Evolutionary conservation across 2,797 vertebrate genomes (phyloP), one percentile per base, ranked within the genome.

Genomic region (Galago senegalensis): DNA sequence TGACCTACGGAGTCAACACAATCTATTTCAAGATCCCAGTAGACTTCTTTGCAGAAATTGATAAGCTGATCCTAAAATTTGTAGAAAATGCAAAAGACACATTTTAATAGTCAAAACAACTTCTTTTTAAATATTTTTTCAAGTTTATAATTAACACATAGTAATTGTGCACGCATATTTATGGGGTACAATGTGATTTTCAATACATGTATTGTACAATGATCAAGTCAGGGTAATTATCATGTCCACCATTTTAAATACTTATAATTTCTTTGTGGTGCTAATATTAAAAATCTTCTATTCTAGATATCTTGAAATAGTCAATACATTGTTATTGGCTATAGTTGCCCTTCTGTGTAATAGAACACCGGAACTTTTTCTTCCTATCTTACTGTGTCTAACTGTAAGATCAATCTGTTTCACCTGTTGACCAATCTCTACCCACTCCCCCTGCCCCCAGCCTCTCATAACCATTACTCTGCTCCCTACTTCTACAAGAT

Each of bases 51-150:
- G 34, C 10, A 75, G 70, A 92, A 73, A 75, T 91, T 91, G 34
- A 56, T 63, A 86, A 91, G 23, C 7, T 73, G n/a, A 80, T 72
- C 18, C 72, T 89, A 75, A 94, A 87, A 91, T 37, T 86, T 69
- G 12, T 37, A 67, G 18, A 94, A 81, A 93, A 93, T 72, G 17
- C 34, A 91, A 73, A 60, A 34, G 17, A n/a, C 31, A 7, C 60
- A 90, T 25, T 53, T 53, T 53, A 93, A 82, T 9, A 69, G 17
- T 34, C 34, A 61, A 93, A 95, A 80, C 16, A 87, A 53, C 58
- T 73, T 81, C 53, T 80, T 34, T 79, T 58, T 25, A 34, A 37
- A 67, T 31, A 11, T 65, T 58, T 34, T 58, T 25, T 34, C 23
- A 80, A 58, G 34, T 80, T 58, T 80, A 80, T 80, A 58, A 58